These are phyloP conservation scores for Artemia sinica DNA, from an alignment of 2,888 invertebrate species.

Conservation along the genomic window DNA sequence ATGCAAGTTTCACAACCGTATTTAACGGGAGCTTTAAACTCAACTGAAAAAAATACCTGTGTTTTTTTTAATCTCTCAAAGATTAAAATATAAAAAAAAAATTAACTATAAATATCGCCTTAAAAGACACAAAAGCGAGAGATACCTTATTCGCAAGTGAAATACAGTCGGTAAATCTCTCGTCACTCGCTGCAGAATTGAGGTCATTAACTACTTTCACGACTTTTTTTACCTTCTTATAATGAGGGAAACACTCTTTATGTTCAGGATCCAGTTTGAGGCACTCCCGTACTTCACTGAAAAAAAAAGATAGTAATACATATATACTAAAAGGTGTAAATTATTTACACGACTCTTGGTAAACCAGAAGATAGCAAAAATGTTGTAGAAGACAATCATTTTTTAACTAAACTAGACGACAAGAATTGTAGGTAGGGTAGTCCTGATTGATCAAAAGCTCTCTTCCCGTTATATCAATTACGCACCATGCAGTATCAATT, in stretches of 20 bases:
- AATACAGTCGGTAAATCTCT: slow-evolving; percentile 50
- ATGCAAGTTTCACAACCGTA: no score
- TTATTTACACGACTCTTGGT: slow-evolving; percentile 11
- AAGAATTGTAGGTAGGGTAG: no score
- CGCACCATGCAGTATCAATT: no score
- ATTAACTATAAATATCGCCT: background rate
- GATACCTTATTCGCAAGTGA: slow-evolving; percentile 44
- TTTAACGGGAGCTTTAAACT: no score
- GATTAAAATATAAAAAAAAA: slow-evolving; percentile 11
- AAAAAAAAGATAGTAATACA: slow-evolving; percentile 15
- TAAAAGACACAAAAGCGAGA: background rate
- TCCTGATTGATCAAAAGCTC: no score
- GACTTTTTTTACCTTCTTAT: slow-evolving; percentile 86
- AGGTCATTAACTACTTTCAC: slow-evolving; percentile 56
- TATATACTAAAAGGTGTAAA: background rate
- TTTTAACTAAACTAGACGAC: no score
- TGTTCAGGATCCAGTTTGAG: slow-evolving; percentile 93
- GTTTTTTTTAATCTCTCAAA: background rate
- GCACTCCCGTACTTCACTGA: slow-evolving; percentile 77
- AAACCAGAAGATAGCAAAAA: slow-evolving; percentile 13
- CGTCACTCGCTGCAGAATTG: slow-evolving; percentile 41
- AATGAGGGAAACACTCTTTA: slow-evolving; percentile 82
- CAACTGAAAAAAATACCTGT: no score
- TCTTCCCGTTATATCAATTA: no score
- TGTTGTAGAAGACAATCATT: background rate